phyloP scores from a whole-genome alignment of 2,113 vertebrate genomes.

The Erpornis zantholeuca region DNA sequence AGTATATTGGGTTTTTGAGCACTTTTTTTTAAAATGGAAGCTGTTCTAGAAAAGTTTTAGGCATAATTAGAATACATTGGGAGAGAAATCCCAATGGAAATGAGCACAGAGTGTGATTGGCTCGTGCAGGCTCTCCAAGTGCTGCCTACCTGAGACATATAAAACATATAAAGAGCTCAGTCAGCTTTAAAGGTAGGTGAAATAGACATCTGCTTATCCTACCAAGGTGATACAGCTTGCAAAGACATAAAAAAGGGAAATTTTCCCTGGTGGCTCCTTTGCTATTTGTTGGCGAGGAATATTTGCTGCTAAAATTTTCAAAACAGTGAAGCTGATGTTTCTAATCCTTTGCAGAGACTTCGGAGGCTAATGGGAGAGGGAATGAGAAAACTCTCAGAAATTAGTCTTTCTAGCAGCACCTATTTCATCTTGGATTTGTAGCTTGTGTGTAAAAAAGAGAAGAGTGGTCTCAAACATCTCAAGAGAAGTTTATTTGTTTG shows the following conservation, averaged over 20 bases:
- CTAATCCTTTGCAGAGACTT: background rate
- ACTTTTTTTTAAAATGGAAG: conserved; percentile 11
- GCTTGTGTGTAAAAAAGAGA: background rate
- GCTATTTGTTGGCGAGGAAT: background rate
- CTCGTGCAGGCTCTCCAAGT: background rate
- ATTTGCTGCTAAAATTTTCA: background rate
- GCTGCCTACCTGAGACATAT: background rate
- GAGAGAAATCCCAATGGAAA: background rate
- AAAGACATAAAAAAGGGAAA: background rate
- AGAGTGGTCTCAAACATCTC: background rate
- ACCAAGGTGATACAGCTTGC: background rate
- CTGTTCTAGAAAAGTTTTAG: conserved; percentile 1
- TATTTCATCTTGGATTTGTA: background rate
- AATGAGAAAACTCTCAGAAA: background rate
- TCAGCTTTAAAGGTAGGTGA: background rate
- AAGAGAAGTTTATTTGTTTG: background rate
- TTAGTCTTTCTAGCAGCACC: background rate
- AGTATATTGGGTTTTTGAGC: background rate
- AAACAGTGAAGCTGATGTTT: background rate
- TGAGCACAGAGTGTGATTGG: background rate
- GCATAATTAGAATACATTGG: background rate
- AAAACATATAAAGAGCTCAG: background rate
- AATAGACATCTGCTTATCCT: background rate
- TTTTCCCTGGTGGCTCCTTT: background rate
- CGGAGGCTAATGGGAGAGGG: background rate